Evolutionary conservation across 2,888 invertebrate species (phyloP).

Genomic region (Baronia brevicornis): DNA sequence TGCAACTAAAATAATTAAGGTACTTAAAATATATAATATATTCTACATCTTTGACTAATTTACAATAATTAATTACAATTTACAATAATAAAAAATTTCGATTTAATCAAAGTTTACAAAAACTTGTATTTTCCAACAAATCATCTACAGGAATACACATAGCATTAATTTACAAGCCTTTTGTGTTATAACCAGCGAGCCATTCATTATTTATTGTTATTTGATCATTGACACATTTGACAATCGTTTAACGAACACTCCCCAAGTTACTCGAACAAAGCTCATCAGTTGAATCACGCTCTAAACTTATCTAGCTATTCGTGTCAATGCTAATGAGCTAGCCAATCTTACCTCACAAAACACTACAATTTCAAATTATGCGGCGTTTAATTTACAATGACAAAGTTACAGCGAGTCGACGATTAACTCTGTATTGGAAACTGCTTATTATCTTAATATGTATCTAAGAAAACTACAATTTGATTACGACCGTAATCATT

Average conservation of each 20-base stretch:
- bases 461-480: too few relatives aligned
- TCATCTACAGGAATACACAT: too few relatives aligned
- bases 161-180: too few relatives aligned
- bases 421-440: constrained; percentile 23
- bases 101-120: too few relatives aligned
- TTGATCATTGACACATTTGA: constrained; percentile 25
- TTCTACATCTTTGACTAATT: too few relatives aligned
- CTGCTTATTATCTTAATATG: too few relatives aligned
- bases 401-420: constrained; percentile 22
- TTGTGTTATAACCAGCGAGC: constrained; percentile 12
- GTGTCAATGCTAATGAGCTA: constrained; percentile 58
- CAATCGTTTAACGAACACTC: constrained; percentile 37
- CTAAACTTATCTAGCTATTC: constrained; percentile 48
- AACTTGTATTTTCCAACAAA: too few relatives aligned
- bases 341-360: constrained; percentile 46
- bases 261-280: constrained; percentile 26
- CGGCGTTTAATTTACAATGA: constrained; percentile 27
- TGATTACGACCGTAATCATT: too few relatives aligned
- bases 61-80: too few relatives aligned
- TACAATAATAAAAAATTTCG: too few relatives aligned
- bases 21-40: too few relatives aligned
- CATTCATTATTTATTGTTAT: constrained; percentile 5
- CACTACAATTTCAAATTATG: constrained; percentile 26
- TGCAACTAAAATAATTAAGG: too few relatives aligned
- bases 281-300: constrained; percentile 28